These are phyloP conservation scores for Pachyseris speciosa DNA, from an alignment of 64 coral and sea anemone species.

Conservation along the genomic window DNA sequence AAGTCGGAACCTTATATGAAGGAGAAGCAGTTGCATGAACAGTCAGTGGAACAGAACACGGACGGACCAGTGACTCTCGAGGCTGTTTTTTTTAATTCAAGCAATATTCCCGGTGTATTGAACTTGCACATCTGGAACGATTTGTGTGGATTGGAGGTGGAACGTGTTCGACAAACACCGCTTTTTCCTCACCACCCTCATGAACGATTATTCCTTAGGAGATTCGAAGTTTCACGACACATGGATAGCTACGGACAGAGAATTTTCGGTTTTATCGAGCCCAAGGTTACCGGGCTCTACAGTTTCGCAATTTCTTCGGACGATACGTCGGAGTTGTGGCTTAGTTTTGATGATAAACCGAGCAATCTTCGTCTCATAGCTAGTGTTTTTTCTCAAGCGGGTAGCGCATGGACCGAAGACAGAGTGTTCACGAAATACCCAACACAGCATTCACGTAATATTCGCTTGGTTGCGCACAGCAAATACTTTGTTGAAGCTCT, in stretches of 20 bases:
- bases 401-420: slow-evolving; percentile 15
- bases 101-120: slow-evolving; percentile 1
- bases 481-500: slow-evolving; percentile 71
- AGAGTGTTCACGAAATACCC: slow-evolving; percentile 46
- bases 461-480: slow-evolving; percentile 5
- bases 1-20: no score
- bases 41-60: background rate
- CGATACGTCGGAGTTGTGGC: slow-evolving; percentile 80
- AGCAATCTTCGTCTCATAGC: slow-evolving; percentile 66
- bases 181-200: slow-evolving; percentile 62
- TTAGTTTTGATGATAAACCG: slow-evolving; percentile 64
- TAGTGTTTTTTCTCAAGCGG: slow-evolving; percentile 33
- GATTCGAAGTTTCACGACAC: slow-evolving; percentile 5
- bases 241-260: slow-evolving; percentile 6
- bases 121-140: slow-evolving; percentile 68
- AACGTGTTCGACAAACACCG: slow-evolving; percentile 34
- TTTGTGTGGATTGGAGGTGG: slow-evolving; percentile 31
- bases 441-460: slow-evolving; percentile 46
- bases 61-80: background rate
- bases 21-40: background rate
- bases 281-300: slow-evolving; percentile 42
- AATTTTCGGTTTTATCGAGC: slow-evolving; percentile 75
- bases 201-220: slow-evolving; percentile 17
- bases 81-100: background rate
- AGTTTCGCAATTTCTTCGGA: slow-evolving; percentile 70